Conservation (phyloP, 2,888 invertebrate genomes). For the Hybos culiciformis region DNA sequence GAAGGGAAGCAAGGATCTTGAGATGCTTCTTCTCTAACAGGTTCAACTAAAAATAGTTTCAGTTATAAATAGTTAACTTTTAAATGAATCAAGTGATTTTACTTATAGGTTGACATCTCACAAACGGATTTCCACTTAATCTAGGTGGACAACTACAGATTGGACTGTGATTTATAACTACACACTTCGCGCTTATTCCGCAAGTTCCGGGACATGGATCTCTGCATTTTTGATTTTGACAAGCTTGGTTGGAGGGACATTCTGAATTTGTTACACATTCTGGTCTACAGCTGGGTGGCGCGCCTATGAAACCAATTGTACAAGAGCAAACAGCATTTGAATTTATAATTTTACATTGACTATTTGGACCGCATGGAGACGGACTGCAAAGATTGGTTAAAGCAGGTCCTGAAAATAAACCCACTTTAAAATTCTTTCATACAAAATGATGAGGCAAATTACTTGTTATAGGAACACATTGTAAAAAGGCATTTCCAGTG, state of each 20-base stretch:
- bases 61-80: background rate
- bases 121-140: conserved; percentile 58
- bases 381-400: conserved; percentile 49
- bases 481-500: conserved; percentile 66
- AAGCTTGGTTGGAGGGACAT: conserved; percentile 52
- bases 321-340: conserved; percentile 53
- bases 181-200: conserved; percentile 53
- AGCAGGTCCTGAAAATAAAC: conserved; percentile 37
- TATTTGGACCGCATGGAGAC: conserved; percentile 58
- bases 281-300: conserved; percentile 57
- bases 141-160: conserved; percentile 51
- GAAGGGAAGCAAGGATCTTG: conserved; percentile 45
- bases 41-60: conserved; percentile 18
- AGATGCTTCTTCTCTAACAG: conserved; percentile 19
- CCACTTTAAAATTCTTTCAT: background rate
- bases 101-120: conserved; percentile 38
- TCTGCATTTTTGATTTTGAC: conserved; percentile 56
- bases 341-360: conserved; percentile 50
- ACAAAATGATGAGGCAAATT: conserved; percentile 4
- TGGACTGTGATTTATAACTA: conserved; percentile 60
- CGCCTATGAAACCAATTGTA: conserved; percentile 46
- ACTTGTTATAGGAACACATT: conserved; percentile 39
- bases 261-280: conserved; percentile 59
- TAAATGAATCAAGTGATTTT: conserved; percentile 12
- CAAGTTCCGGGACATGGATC: conserved; percentile 65